These are phyloP conservation scores for Sciaenops ocellatus DNA, from an alignment of 2,797 vertebrate genomes.

Conservation along the genomic window DNA sequence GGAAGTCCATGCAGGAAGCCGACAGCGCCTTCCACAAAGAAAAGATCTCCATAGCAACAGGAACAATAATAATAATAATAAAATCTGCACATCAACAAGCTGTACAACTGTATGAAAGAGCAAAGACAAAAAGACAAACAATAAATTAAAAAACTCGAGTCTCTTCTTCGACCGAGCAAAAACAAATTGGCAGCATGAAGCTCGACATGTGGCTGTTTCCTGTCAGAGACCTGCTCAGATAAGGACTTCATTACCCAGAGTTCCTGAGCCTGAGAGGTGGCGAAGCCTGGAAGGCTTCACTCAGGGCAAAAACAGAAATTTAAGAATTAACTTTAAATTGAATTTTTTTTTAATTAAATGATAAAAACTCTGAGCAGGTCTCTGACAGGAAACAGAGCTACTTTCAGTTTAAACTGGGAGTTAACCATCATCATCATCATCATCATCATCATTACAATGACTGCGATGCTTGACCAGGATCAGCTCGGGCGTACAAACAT, in stretches of 20 bases:
- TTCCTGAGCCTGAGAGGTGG: conserved; percentile 16
- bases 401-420: conserved; percentile 30
- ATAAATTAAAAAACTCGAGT: conserved; percentile 26
- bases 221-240: conserved; percentile 23
- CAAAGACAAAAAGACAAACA: conserved; percentile 31
- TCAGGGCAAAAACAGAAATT: background rate
- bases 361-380: conserved; percentile 1
- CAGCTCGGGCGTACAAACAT: conserved; percentile 6
- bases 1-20: conserved; percentile 65
- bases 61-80: conserved; percentile 25
- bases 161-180: background rate
- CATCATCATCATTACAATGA: conserved; percentile 6
- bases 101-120: conserved; percentile 54
- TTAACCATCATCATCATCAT: background rate
- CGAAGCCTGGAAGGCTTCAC: background rate
- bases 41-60: conserved; percentile 48
- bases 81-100: conserved; percentile 60
- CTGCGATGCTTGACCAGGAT: conserved; percentile 34
- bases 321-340: too few species aligned
- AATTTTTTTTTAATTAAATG: background rate
- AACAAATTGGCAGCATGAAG: conserved; percentile 43
- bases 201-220: conserved; percentile 4
- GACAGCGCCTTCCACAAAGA: conserved; percentile 30
- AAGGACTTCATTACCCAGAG: conserved; percentile 42
- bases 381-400: conserved; percentile 43